Base-by-base conservation (phyloP, 2,888 invertebrate genomes). In the Chelonus formosanus region DNA sequence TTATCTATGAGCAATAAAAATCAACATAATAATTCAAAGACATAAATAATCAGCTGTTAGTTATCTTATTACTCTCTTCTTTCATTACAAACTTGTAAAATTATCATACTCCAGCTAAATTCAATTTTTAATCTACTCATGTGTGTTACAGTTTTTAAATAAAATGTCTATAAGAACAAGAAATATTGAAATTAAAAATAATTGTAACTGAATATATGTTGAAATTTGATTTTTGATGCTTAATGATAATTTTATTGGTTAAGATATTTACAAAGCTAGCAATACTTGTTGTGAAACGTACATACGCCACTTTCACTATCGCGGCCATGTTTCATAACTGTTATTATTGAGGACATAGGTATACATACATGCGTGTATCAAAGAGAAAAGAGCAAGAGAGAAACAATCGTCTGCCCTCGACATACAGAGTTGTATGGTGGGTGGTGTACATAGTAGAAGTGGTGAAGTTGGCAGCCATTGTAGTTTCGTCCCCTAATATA, bases 291-390 rank as follows among this genome's bases (percentile, higher is more conserved):
- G 79, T 80, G 81, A 82, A 81, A 82, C 78, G 74, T 71, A 68
- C 67, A 72, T 70, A 74, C 64, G 80, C 80, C 81, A 83, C 84
- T 84, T 84, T 84, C 84, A 84, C 84, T 83, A 82, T 82, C 83
- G 82, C 79, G 79, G 80, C 76, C 80, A 80, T 78, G 80, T 84
- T 84, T 83, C 82, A 83, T 83, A 84, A 84, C 82, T 78, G 81
- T 83, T 83, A 81, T 82, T 83, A 83, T 83, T 80, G 83, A 80
- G 83, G 83, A 76, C 81, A 78, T 77, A 79, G 78, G 78, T 81
- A 78, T 67, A 66, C 57, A 63, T 54, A 52, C 59, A 57, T 56
- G 53, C 58, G 53, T 56, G 56, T 68, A 65, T 68, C 73, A 59
- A 65, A 64, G 68, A 52, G 62, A 69, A 58, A 54, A 58, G 67